phyloP scores from a whole-genome alignment of 2,888 invertebrate genomes.

The Bugula neritina region DNA sequence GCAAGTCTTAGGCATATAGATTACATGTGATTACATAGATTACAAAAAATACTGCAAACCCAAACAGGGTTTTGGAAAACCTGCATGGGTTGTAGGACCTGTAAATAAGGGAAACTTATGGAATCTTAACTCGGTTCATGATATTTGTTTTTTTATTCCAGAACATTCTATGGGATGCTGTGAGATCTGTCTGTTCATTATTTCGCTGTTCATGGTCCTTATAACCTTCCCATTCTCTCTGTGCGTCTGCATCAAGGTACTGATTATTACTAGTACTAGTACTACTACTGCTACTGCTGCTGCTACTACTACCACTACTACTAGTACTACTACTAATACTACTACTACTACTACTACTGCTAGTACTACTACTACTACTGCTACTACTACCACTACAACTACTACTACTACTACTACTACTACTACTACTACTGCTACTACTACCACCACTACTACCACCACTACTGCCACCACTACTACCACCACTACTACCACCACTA shows the following conservation, averaged over 20 bases:
- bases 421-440: not conserved
- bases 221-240: conserved; percentile 86
- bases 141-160: not conserved
- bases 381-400: not conserved
- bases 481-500: not conserved
- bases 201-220: conserved; percentile 76
- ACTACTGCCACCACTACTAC: not conserved
- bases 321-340: no score
- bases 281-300: not conserved
- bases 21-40: no score
- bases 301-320: not conserved
- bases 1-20: no score
- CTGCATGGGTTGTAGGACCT: no score
- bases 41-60: no score
- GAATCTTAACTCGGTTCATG: no score
- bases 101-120: no score
- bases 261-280: not conserved
- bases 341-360: not conserved
- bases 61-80: no score
- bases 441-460: not conserved
- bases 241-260: conserved; percentile 87
- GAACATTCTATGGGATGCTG: conserved; percentile 55
- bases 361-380: not conserved
- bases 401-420: not conserved
- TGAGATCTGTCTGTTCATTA: conserved; percentile 71